Evolutionary conservation across 2,797 vertebrate species (phyloP).

Genomic region (Babyrousa celebensis): DNA sequence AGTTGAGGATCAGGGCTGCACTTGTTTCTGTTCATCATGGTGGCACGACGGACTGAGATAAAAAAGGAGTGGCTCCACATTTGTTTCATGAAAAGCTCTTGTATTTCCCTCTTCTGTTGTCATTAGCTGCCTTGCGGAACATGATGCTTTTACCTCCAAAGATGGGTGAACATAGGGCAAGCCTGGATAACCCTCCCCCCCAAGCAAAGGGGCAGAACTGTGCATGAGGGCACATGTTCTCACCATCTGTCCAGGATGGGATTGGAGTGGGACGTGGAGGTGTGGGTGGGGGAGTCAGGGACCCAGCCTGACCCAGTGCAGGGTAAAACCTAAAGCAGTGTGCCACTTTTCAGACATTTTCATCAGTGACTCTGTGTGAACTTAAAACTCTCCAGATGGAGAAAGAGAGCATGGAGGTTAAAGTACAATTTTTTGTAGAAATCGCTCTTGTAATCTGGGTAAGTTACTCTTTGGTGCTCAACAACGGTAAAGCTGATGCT

Average conservation of each 20-base stretch:
- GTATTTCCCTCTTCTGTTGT: neutral
- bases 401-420: neutral
- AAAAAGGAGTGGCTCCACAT: slow-evolving; percentile 46
- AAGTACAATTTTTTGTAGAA: neutral
- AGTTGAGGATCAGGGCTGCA: slow-evolving; percentile 73
- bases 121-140: neutral
- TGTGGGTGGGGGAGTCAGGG: neutral
- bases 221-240: neutral
- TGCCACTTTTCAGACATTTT: neutral
- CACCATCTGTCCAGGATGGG: neutral
- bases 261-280: neutral
- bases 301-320: neutral
- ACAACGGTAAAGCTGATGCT: neutral
- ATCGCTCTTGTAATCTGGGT: neutral
- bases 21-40: slow-evolving; percentile 74
- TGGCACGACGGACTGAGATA: slow-evolving; percentile 64
- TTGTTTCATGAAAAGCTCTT: slow-evolving; percentile 66
- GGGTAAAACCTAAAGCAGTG: neutral
- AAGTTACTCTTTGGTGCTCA: neutral
- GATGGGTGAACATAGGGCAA: neutral
- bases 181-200: neutral
- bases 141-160: neutral
- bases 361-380: neutral
- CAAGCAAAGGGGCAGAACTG: neutral
- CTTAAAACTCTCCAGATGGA: slow-evolving; percentile 7